Conservation (phyloP, 1,140 invertebrate species). For the Parasteatoda tepidariorum region DNA sequence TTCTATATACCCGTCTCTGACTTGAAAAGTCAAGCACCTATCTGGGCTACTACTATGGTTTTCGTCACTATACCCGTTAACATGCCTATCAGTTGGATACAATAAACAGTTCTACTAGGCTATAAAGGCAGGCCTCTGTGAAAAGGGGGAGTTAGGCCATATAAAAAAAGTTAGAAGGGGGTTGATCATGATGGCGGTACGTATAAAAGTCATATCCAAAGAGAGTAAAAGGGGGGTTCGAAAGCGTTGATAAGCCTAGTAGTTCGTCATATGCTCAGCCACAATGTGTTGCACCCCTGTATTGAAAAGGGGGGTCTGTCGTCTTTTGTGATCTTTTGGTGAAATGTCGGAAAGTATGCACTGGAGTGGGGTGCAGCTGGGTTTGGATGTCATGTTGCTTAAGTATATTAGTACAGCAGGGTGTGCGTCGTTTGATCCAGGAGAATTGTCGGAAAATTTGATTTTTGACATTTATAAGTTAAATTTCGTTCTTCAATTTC, state of each 20-base stretch:
- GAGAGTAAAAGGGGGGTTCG: background rate
- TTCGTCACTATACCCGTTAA: constrained; percentile 15
- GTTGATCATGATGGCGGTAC: background rate
- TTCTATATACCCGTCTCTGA: background rate
- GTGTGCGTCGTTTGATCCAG: background rate
- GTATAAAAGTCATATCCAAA: constrained; percentile 26
- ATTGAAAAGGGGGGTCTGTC: background rate
- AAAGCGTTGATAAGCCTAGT: constrained; percentile 41
- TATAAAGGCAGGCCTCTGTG: constrained; percentile 42
- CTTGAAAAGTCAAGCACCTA: constrained; percentile 41
- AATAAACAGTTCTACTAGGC: constrained; percentile 51
- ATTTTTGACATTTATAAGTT: background rate
- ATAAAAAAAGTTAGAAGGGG: background rate
- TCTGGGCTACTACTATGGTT: background rate
- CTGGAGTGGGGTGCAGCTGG: constrained; percentile 16
- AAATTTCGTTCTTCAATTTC: background rate
- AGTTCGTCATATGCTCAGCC: constrained; percentile 56
- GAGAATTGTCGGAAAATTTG: background rate
- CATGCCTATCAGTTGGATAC: constrained; percentile 30
- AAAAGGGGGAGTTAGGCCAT: background rate
- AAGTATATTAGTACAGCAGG: constrained; percentile 22
- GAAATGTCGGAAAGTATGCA: background rate
- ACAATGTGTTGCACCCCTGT: constrained; percentile 8
- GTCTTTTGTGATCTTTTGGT: constrained; percentile 14
- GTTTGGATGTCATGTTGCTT: background rate